Evolutionary conservation across 2,888 invertebrate species (phyloP), one percentile per base, ranked within the genome.

Genomic region (Standfussiana lucernea): DNA sequence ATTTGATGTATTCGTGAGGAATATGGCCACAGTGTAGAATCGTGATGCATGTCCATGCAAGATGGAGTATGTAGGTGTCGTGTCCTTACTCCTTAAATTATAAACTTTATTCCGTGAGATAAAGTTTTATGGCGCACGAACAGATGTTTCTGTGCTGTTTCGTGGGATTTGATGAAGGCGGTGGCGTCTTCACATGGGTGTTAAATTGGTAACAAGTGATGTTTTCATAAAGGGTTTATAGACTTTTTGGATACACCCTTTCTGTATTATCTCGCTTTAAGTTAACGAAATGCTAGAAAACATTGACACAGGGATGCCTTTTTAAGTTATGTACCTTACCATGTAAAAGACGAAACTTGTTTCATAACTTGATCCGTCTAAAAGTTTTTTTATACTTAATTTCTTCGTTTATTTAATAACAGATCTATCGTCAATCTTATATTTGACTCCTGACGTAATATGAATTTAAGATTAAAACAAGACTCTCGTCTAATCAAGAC

Each of bases 61-160:
- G 74, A 72, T 71, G 80, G 59, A 59, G 56, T 62, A 76, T 65
- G 85, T 80, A 77, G 80, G 84, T 76, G 81, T 66, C 50, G 53
- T 77, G 84, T 84, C 84, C 81, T 84, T 77, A 80, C 77, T 71
- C 78, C 78, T 77, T 84, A 85, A 79, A 79, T 73, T 67, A 61
- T 72, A 72, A 77, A 74, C 61, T 82, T 87, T 77, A 81, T 74
- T 72, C 37, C 42, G 56, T 81, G 79, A 78, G 76, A 77, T 87
- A 76, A 82, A 56, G 70, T 70, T 75, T 81, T 72, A 64, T 11
- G 72, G 66, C 18, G 47, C 69, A 83, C 77, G 83, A 77, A 62
- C 65, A n/a, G 47, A 76, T 76, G 47, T 65, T 75, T 59, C 42
- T 47, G n/a, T 59, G 28, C 72, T 35, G 45, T 42, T 1, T 18